phyloP scores from a whole-genome alignment of 2,797 vertebrate species.

The Pipistrellus kuhlii region DNA sequence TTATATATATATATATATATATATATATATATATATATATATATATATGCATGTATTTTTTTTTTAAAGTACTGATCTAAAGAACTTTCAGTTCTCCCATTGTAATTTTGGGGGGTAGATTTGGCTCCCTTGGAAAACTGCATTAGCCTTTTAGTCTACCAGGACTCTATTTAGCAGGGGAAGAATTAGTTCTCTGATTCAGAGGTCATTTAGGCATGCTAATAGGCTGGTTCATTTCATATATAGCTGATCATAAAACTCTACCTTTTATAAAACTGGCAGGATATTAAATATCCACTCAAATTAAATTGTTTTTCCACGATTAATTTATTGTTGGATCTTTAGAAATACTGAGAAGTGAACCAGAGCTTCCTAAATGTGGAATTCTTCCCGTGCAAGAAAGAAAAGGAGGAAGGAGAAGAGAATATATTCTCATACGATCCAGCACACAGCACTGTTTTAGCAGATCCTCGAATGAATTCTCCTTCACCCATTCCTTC shows the following conservation, averaged over 20 bases:
- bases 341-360: not conserved
- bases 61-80: conserved; percentile 34
- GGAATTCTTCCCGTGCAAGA: not conserved
- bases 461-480: not conserved
- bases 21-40: not conserved
- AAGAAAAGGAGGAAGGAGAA: not conserved
- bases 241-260: conserved; percentile 20
- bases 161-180: not conserved
- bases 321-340: conserved; percentile 27
- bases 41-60: too few relatives aligned
- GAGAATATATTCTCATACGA: not conserved
- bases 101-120: conserved; percentile 37
- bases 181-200: conserved; percentile 5
- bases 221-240: conserved; percentile 3
- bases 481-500: conserved; percentile 30
- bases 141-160: not conserved
- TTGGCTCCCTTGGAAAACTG: conserved; percentile 25
- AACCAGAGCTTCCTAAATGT: not conserved
- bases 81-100: conserved; percentile 6
- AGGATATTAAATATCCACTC: conserved; percentile 48
- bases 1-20: not conserved
- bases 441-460: not conserved
- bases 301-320: conserved; percentile 17
- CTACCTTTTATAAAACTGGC: not conserved
- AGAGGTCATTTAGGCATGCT: conserved; percentile 3